Base-by-base conservation (phyloP, 2,888 invertebrate species). In the Ashinkailepas kermadecensis region DNA sequence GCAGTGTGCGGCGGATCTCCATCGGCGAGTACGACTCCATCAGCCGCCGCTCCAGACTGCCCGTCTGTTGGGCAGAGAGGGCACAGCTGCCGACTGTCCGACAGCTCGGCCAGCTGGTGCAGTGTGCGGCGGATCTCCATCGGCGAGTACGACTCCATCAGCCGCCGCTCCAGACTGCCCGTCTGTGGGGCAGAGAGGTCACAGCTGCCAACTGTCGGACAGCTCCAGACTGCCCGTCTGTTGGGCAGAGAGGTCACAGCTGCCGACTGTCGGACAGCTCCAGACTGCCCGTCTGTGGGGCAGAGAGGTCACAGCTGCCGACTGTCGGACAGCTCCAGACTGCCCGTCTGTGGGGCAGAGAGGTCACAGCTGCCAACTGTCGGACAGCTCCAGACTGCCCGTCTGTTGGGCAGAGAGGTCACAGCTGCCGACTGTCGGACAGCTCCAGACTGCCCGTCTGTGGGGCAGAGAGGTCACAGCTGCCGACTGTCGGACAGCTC, bases 111-210 rank as follows among this genome's bases (percentile, higher is more conserved):
- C 54, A 74, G 74, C 54, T 74, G 74, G 9, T 23, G 74, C 74
- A 74, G 74, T 21, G 56, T 56, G 21, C 54, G 54, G 18, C 13
- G 21, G 7, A 74, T 15, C 54, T 54, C 74, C 54, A 21, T 8
- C 56, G 74, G 74, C 54, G 74, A 74, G 56, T 56, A 74, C 74
- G 74, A 74, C 80, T 57, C 79, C 67, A 80, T 56, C 80, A 54
- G 21, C n/a, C 25, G 25, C 81, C 25, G 21, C 81, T 80, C 80
- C 23, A 18, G 39, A 10, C 11, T 15, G 39, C 62, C 65, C 65
- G 18, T 65, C 65, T 64, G 18, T 11, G 10, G 79, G 54, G 15
- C 23, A 15, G 54, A 10, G 18, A 39, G n/a, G n/a, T n/a, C n/a
- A n/a, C n/a, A n/a, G 18, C 81, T 56, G 56, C 21, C 23, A 21